Evolutionary conservation across 1,140 invertebrate species (phyloP), one percentile per base, ranked within the genome.

Genomic region (Pentalonia nigronervosa): DNA sequence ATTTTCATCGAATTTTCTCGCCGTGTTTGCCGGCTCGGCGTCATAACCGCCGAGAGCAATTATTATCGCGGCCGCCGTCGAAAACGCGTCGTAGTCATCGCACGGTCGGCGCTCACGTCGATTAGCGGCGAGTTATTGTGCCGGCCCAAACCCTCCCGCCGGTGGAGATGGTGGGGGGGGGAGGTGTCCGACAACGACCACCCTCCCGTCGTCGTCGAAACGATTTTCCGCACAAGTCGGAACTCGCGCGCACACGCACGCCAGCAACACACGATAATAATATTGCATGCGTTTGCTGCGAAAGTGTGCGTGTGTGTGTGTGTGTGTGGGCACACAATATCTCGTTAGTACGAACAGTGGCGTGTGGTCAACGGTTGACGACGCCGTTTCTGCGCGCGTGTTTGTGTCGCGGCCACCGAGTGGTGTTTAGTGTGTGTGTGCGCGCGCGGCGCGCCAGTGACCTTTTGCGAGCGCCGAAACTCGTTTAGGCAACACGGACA

Each of bases 91-190:
- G 50, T 90, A 60, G 60, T 90, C 41, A 90, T 53, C 45, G 86
- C 30, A n/a, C 50, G 53, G 34, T 41, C 60, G 60, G 41, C 83
- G 83, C 50, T 53, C 36, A 25, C 41, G 86, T 88, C 47, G 50
- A 88, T 88, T 88, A 88, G n/a, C 45, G 8, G 20, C 88, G 50
- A 56, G 50, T 90, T 90, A 90, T 90, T 41, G 21, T 91, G 30
- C 25, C 25, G 30, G 30, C n/a, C 60, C 9, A 21, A 45, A 41
- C 83, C 83, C 83, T 76, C n/a, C 60, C 14, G 60, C 30, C 83
- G 83, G 20, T n/a, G n/a, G n/a, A n/a, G n/a, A n/a, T n/a, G n/a
- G n/a, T n/a, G 36, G 81, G 36, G 25, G 3, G 36, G 81, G 36
- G 7, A 2, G 41, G 21, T 25, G 36, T 25, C 83, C 76, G 76